phyloP scores from a whole-genome alignment of 2,113 vertebrate species.

The Cavia porcellus region DNA sequence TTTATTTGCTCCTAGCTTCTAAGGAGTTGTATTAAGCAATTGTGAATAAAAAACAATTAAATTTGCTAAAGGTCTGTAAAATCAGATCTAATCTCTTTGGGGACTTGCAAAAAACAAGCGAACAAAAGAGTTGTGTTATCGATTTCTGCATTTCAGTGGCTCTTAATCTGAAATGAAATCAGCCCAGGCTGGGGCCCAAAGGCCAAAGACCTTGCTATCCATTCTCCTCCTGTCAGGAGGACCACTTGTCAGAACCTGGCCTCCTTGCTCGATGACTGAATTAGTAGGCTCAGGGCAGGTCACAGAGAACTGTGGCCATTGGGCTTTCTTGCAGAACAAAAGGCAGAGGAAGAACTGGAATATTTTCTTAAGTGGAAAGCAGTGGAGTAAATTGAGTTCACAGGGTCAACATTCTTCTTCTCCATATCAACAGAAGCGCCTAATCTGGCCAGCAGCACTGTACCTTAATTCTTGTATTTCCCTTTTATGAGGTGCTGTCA shows the following conservation, averaged over 20 bases:
- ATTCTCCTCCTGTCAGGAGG: slow-evolving; percentile 66
- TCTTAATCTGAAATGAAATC: slow-evolving; percentile 87
- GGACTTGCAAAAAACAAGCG: slow-evolving; percentile 80
- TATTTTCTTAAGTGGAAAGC: slow-evolving; percentile 82
- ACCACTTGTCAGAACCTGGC: slow-evolving; percentile 67
- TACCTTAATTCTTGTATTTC: slow-evolving; percentile 72
- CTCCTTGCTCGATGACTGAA: slow-evolving; percentile 62
- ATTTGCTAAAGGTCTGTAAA: slow-evolving; percentile 83
- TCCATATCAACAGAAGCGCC: slow-evolving; percentile 80
- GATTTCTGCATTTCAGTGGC: slow-evolving; percentile 81
- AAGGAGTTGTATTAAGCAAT: slow-evolving; percentile 70
- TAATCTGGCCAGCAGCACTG: slow-evolving; percentile 69
- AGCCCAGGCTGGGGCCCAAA: slow-evolving; percentile 71
- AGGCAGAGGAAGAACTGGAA: slow-evolving; percentile 64
- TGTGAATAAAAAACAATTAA: slow-evolving; percentile 84
- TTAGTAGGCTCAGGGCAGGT: slow-evolving; percentile 67
- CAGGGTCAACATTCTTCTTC: slow-evolving; percentile 84
- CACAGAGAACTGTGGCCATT: slow-evolving; percentile 11
- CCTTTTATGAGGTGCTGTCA: slow-evolving; percentile 88
- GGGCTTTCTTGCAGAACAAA: slow-evolving; percentile 57
- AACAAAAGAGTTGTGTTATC: slow-evolving; percentile 83
- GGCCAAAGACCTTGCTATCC: slow-evolving; percentile 76
- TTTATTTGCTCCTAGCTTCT: slow-evolving; percentile 58
- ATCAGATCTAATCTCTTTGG: slow-evolving; percentile 82
- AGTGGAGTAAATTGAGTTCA: slow-evolving; percentile 89